Evolutionary conservation across 1,140 invertebrate species (phyloP), one percentile per base, ranked within the genome.

Genomic region (Tachypleus tridentatus): DNA sequence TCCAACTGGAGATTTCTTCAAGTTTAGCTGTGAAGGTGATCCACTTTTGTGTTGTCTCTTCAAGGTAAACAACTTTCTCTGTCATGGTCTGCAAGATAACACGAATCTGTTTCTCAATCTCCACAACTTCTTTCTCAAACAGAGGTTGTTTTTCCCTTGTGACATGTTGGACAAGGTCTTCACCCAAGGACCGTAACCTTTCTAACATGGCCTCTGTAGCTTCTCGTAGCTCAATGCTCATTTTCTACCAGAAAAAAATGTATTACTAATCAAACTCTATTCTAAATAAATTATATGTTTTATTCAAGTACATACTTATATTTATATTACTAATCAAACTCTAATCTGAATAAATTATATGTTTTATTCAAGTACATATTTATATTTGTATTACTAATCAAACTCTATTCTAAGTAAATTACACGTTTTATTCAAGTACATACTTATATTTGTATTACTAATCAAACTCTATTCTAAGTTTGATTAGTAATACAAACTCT

Each of bases 1-100:
- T 71, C 79, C 80, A 81, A 49, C 74, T 74, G 70, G 76, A 76
- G 71, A 82, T 76, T 60, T 80, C 78, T 62, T 79, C 78, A 1
- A 82, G 72, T 57, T 78, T 73, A 57, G 74, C 75, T 62, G 76
- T 77, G 64, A 93, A 88, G 67, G 86, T 84, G 50, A 83, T 84
- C 89, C 91, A 93, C 73, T 87, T 86, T 62, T 83, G 79, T 69
- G 87, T 87, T 66, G 90, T 85, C 70, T 89, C 83, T 73, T 93
- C 86, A 56, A 97, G 77, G 75, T 87, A 84, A 49, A 84, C 82
- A 0, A 94, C 84, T 70, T 87, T 86, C 69, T 88, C 83, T 72
- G 89, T 84, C 0, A 91, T 84, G 72, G 84, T 86, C 73, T 85
- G 84, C 75, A 88, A 80, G 29, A 89, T 87, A 59, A 80, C 84